These are phyloP conservation scores for Ips nitidus DNA, from an alignment of 1,140 invertebrate genomes.

Conservation along the genomic window DNA sequence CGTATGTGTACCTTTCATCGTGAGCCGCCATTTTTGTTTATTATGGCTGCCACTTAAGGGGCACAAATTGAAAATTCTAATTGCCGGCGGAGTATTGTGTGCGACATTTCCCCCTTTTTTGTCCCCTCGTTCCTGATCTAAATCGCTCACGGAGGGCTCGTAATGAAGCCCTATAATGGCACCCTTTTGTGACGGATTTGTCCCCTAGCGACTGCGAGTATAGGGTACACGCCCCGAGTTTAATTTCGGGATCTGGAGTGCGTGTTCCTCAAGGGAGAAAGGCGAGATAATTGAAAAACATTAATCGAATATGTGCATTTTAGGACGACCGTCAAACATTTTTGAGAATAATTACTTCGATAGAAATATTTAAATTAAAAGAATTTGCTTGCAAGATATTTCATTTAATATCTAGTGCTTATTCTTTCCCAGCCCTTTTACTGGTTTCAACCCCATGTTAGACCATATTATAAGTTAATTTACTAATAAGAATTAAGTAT, in stretches of 20 bases:
- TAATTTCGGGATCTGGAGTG: slow-evolving; percentile 22
- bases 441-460: too few species aligned
- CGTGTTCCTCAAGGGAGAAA: slow-evolving; percentile 5
- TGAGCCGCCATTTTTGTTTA: slow-evolving; percentile 28
- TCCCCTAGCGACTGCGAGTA: slow-evolving; percentile 7
- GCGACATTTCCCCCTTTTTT: slow-evolving; percentile 20
- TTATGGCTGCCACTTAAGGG: slow-evolving; percentile 15
- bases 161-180: slow-evolving; percentile 31
- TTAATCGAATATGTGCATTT: background rate
- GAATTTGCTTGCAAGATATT: too few species aligned
- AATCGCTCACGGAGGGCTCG: background rate
- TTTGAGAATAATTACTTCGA: too few species aligned
- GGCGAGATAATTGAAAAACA: slow-evolving; percentile 26
- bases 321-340: too few species aligned
- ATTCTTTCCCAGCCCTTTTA: too few species aligned
- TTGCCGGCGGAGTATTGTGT: slow-evolving; percentile 15
- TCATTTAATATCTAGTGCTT: too few species aligned
- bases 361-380: too few species aligned
- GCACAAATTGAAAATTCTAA: slow-evolving; percentile 29
- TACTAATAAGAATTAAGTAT: too few species aligned
- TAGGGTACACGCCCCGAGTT: slow-evolving; percentile 20
- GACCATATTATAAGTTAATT: too few species aligned
- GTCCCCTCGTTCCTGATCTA: slow-evolving; percentile 15
- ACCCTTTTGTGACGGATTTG: slow-evolving; percentile 25
- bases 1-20: background rate